Percentiles rank a stretch among this genome's conserved stretches.
phyloP scores from a whole-genome alignment of 1,140 invertebrate species.

The Solenopsis invicta region DNA sequence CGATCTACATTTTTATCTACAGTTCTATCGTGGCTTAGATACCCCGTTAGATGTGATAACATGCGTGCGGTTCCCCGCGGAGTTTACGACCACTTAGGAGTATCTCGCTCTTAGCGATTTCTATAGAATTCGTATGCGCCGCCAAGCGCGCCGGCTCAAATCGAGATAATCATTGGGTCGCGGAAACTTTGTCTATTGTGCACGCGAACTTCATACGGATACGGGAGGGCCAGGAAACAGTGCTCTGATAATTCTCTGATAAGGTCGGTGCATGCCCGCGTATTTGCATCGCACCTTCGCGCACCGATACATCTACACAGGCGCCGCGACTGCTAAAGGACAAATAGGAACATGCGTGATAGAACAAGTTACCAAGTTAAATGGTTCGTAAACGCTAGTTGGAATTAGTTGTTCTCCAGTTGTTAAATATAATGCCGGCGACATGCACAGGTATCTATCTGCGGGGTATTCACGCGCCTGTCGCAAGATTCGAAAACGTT shows the following conservation, averaged over 20 bases:
- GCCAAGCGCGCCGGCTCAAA: conserved; percentile 46
- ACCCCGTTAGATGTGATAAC: background rate
- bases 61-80: conserved; percentile 18
- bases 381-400: conserved; percentile 85
- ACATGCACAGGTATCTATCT: conserved; percentile 51
- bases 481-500: conserved; percentile 25
- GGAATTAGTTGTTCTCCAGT: conserved; percentile 85
- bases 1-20: background rate
- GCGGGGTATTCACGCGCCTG: background rate
- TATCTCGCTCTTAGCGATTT: conserved; percentile 54
- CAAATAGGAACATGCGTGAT: conserved; percentile 83
- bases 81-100: conserved; percentile 41
- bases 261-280: conserved; percentile 59
- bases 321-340: conserved; percentile 74
- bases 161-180: conserved; percentile 74
- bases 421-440: conserved; percentile 76
- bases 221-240: conserved; percentile 59
- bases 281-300: conserved; percentile 36
- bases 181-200: conserved; percentile 74
- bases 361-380: conserved; percentile 85
- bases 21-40: background rate
- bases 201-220: conserved; percentile 66
- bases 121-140: conserved; percentile 48
- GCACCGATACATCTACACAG: conserved; percentile 52
- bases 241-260: conserved; percentile 75